phyloP scores from a whole-genome alignment of 2,797 vertebrate genomes.

The Rhinatrema bivittatum region DNA sequence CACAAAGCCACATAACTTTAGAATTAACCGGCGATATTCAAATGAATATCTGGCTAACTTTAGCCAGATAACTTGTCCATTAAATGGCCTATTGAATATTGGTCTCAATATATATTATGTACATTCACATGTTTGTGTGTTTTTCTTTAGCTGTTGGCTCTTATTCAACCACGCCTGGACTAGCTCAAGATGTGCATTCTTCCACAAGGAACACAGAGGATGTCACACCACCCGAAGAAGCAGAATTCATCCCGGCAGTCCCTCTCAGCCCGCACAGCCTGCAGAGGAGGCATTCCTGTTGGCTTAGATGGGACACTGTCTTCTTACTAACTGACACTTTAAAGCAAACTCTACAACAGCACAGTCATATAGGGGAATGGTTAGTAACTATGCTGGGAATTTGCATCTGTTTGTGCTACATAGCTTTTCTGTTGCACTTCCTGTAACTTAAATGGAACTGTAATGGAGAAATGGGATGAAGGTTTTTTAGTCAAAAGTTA shows the following conservation, averaged over 20 bases:
- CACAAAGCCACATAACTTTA: too few relatives aligned
- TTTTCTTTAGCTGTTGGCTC: constrained; percentile 20
- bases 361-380: not conserved
- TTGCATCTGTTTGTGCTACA: constrained; percentile 15
- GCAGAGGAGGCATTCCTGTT: constrained; percentile 9
- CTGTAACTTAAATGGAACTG: constrained; percentile 1
- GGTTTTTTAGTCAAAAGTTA: too few relatives aligned
- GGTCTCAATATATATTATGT: too few relatives aligned
- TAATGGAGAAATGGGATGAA: too few relatives aligned
- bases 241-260: constrained; percentile 12
- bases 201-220: constrained; percentile 15
- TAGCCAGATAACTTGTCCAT: too few relatives aligned
- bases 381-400: constrained; percentile 2
- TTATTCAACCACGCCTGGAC: constrained; percentile 7
- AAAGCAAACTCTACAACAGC: not conserved
- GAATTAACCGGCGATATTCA: too few relatives aligned
- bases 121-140: too few relatives aligned
- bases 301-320: constrained; percentile 8
- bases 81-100: too few relatives aligned
- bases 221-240: constrained; percentile 15
- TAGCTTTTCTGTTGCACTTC: constrained; percentile 16
- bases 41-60: too few relatives aligned
- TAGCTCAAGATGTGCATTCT: not conserved
- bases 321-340: not conserved
- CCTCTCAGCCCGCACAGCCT: constrained; percentile 25